phyloP scores from a whole-genome alignment of 2,888 invertebrate genomes.

The Exocentrus adspersus region DNA sequence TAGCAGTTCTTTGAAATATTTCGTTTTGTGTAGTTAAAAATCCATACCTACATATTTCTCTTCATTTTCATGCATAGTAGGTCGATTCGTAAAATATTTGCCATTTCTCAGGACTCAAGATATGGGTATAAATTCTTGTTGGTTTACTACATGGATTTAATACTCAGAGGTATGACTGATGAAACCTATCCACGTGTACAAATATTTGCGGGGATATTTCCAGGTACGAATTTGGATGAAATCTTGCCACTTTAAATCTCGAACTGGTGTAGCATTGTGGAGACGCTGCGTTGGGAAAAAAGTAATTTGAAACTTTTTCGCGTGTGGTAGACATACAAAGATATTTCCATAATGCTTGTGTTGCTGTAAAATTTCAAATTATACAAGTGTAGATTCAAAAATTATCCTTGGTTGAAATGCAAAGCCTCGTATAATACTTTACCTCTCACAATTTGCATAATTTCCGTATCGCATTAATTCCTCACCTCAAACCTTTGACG shows the following conservation, averaged over 20 bases:
- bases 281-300: not conserved
- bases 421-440: too few species aligned
- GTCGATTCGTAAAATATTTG: slow-evolving; percentile 8
- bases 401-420: too few species aligned
- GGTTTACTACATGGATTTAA: not conserved
- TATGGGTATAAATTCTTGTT: not conserved
- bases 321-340: not conserved
- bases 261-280: not conserved
- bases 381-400: too few species aligned
- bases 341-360: too few species aligned
- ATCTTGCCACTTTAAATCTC: not conserved
- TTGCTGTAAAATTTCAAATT: too few species aligned
- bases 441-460: too few species aligned
- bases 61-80: not conserved
- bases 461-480: not conserved
- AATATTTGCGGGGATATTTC: not conserved
- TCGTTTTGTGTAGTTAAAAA: too few species aligned
- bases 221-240: not conserved
- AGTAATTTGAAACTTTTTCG: not conserved
- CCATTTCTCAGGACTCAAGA: not conserved
- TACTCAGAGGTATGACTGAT: not conserved
- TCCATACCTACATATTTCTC: not conserved
- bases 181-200: not conserved
- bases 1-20: too few species aligned
- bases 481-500: not conserved